Evolutionary conservation across 2,113 vertebrate genomes (phyloP).

Genomic region (Epinephelus cyanopodus): DNA sequence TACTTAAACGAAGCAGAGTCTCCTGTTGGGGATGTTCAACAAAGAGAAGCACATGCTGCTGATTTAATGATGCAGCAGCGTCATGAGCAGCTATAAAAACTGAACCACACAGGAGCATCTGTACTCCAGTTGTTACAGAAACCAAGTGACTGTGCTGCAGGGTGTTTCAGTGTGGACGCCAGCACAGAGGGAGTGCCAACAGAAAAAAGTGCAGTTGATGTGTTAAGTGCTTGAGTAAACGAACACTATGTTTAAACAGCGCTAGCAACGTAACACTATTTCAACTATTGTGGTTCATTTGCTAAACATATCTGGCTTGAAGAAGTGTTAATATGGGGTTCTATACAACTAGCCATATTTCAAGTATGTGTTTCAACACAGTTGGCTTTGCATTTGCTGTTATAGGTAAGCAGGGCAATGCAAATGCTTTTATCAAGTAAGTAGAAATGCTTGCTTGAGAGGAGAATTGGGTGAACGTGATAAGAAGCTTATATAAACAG

Average conservation of each 20-base stretch:
- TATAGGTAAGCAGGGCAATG: neutral
- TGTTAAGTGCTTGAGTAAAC: neutral
- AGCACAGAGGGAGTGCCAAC: neutral
- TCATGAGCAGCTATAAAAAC: neutral
- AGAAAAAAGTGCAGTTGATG: neutral
- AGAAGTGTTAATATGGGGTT: too few relatives aligned
- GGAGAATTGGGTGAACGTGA: slow-evolving; percentile 30
- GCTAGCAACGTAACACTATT: too few relatives aligned
- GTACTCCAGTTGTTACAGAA: neutral
- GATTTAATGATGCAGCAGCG: neutral
- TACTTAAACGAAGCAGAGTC: neutral
- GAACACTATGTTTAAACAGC: neutral
- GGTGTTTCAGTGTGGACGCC: neutral
- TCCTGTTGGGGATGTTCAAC: neutral
- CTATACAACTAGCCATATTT: neutral
- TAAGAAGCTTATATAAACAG: slow-evolving; percentile 53
- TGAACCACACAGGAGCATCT: neutral
- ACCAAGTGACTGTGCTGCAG: neutral
- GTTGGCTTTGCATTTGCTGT: neutral
- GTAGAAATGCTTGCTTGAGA: slow-evolving; percentile 40
- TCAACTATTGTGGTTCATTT: neutral
- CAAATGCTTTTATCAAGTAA: slow-evolving; percentile 22
- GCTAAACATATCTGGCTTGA: neutral
- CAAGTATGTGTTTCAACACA: neutral
- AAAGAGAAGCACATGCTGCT: neutral